Conservation (phyloP, 1,140 invertebrate genomes). For the Heliconius melpomene region DNA sequence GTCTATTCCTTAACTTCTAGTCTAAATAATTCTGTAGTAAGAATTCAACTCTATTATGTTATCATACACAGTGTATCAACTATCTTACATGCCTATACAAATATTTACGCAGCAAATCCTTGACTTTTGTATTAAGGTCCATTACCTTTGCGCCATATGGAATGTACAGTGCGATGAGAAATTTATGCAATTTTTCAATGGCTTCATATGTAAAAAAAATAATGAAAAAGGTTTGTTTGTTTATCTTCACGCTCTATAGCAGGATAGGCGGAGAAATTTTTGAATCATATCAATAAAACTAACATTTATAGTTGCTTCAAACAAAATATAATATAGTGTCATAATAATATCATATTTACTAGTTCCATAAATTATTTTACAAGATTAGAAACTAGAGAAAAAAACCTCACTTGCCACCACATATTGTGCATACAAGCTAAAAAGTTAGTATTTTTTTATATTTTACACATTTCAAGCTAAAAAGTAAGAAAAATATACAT, state of each 20-base stretch:
- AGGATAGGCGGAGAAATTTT: background rate
- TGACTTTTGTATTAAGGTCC: conserved; percentile 14
- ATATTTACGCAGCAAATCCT: background rate
- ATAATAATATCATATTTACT: no score
- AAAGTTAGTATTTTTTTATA: no score
- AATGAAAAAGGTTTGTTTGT: background rate
- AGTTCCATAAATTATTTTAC: no score
- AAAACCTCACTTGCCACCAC: no score
- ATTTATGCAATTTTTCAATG: background rate
- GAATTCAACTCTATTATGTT: background rate
- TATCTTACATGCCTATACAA: background rate
- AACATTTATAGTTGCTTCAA: no score
- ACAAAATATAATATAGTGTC: no score
- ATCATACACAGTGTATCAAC: background rate
- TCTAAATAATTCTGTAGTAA: background rate
- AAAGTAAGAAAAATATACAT: no score
- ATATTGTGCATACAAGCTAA: no score
- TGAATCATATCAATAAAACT: no score
- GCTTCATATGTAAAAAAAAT: background rate
- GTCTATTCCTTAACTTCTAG: no score
- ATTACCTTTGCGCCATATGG: conserved; percentile 10
- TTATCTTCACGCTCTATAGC: background rate
- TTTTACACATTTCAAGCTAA: no score
- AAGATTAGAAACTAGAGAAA: no score
- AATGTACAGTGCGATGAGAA: background rate